Evolutionary conservation across 2,113 vertebrate species (phyloP).

Genomic region (Otis tarda): DNA sequence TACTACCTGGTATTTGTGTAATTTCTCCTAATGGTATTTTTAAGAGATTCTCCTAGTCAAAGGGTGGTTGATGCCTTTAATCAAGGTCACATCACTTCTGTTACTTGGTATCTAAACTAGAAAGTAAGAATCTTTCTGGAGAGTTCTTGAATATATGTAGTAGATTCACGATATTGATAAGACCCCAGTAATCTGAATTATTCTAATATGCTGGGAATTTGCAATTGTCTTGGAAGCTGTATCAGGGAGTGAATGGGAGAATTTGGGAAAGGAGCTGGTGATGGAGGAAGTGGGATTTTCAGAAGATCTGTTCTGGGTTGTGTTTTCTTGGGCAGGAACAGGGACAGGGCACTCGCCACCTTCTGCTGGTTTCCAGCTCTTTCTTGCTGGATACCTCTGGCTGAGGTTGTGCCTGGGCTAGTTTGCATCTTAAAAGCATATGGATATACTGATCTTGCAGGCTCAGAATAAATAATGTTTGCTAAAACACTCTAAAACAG

Average conservation of each 20-base stretch:
- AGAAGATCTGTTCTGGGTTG: not conserved
- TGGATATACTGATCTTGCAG: not conserved
- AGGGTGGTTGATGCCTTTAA: not conserved
- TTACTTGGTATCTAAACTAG: not conserved
- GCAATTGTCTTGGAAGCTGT: not conserved
- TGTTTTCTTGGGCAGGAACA: not conserved
- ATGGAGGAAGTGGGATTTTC: not conserved
- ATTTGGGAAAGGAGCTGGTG: not conserved
- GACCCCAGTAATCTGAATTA: not conserved
- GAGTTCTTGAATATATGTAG: not conserved
- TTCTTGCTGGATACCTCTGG: not conserved
- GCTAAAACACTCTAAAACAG: not conserved
- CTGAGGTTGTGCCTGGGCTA: not conserved
- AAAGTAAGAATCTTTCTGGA: not conserved
- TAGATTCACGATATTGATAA: not conserved
- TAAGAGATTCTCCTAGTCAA: not conserved
- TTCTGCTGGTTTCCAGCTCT: not conserved
- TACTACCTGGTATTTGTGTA: not conserved
- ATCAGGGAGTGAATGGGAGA: not conserved
- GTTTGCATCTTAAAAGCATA: not conserved
- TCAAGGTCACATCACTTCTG: not conserved
- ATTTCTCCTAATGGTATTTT: not conserved
- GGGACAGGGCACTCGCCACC: not conserved
- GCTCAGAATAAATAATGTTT: not conserved
- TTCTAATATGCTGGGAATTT: not conserved